Base-by-base conservation (phyloP, 2,797 vertebrate genomes). In the Melanotaenia pygmaea region DNA sequence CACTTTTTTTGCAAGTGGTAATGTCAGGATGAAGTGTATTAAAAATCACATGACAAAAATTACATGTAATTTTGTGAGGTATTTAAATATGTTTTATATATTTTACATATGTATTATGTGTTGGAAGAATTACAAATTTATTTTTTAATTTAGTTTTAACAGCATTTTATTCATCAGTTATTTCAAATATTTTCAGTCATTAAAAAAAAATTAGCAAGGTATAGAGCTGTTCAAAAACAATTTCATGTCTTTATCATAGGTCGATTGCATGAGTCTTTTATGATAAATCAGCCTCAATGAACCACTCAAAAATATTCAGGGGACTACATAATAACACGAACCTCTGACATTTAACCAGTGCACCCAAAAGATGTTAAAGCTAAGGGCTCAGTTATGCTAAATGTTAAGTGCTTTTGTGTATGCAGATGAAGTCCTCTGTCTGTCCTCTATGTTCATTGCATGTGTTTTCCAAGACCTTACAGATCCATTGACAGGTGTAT, bases 301-400 rank as follows among this genome's bases (percentile, higher is more conserved):
- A 20, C 20, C 35, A 11, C 11, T 38, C n/a, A 24, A 24, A 38
- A 22, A 59, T 59, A 24, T 22, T 59, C 5, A 38, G 35, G n/a
- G 22, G 20, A 59, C 35, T 38, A 24, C 37, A 59, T 59, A 38
- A 59, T 59, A n/a, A 59, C 35, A 59, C 14, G n/a, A 38, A 11
- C 34, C 12, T 7, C 59, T 60, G 59, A 22, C 59, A 60, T 35
- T 60, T 60, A 22, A 38, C 58, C 34, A 22, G 32, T 45, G 8
- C 18, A 40, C 4, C 13, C 13, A 47, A 7, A 47, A 20, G 7
- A n/a, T 47, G 45, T n/a, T 47, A 47, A n/a, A 16, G 45, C 18
- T n/a, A n/a, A 47, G 18, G 7, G 20, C 45, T 47, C 20, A 47
- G n/a, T n/a, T 47, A 47, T n/a, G 20, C 7, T 47, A 2, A 47